Conservation (phyloP, 2,888 invertebrate species). For the Nephrotoma guestfalica region DNA sequence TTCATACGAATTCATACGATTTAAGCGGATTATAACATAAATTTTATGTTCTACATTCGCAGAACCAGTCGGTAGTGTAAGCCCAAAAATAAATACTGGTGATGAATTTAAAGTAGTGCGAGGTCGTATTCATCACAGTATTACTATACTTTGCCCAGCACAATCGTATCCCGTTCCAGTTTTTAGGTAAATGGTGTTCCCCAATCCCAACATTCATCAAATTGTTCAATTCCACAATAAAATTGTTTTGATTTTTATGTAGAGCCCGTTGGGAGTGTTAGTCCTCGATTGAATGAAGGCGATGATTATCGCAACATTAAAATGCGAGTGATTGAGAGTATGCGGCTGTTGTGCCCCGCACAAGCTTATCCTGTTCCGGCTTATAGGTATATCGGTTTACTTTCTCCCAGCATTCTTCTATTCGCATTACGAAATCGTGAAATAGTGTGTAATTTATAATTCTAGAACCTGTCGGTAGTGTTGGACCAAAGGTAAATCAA, state of each 20-base stretch:
- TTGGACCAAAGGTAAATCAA: conserved; percentile 41
- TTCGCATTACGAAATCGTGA: conserved; percentile 16
- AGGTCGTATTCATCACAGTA: conserved; percentile 23
- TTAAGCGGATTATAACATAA: conserved; percentile 26
- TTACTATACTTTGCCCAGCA: conserved; percentile 54
- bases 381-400: conserved; percentile 43
- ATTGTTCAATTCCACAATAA: conserved; percentile 28
- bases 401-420: background rate
- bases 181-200: conserved; percentile 32
- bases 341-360: conserved; percentile 46
- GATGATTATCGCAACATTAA: conserved; percentile 33
- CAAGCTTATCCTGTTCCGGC: conserved; percentile 56
- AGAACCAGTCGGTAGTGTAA: conserved; percentile 39
- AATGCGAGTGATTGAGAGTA: conserved; percentile 27
- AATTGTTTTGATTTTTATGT: conserved; percentile 1
- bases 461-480: conserved; percentile 37
- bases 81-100: conserved; percentile 40
- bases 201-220: conserved; percentile 34
- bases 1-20: conserved; percentile 10
- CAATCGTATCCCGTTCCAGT: conserved; percentile 51
- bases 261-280: conserved; percentile 44
- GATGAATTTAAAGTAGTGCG: conserved; percentile 31
- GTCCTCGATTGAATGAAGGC: conserved; percentile 44
- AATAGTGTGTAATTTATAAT: background rate
- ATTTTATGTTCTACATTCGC: background rate